These are phyloP conservation scores for Pseudocheirus occidentalis DNA, from an alignment of 2,797 vertebrate species.

Conservation along the genomic window DNA sequence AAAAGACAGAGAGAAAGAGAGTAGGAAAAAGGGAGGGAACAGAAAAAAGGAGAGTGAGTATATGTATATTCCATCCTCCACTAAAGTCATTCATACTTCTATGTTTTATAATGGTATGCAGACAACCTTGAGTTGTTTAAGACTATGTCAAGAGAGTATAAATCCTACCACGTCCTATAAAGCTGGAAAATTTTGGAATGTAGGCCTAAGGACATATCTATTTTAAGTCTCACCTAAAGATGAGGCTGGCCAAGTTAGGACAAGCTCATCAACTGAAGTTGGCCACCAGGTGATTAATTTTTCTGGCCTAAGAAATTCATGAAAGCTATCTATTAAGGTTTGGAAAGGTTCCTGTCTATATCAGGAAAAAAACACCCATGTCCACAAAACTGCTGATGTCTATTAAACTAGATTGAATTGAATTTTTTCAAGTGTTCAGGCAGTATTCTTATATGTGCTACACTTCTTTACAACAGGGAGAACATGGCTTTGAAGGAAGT, in stretches of 20 bases:
- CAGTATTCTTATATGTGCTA: not conserved
- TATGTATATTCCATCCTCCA: not conserved
- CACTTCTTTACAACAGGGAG: slow-evolving; percentile 80
- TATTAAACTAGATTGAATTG: not conserved
- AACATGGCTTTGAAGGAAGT: slow-evolving; percentile 81
- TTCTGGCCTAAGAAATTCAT: not conserved
- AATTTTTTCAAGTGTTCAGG: not conserved
- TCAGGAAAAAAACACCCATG: not conserved
- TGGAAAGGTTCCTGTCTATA: not conserved
- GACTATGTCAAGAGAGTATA: not conserved
- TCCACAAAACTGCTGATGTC: not conserved
- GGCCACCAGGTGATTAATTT: not conserved
- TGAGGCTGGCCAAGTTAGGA: not conserved
- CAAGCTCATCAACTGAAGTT: not conserved
- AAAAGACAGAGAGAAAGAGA: not conserved
- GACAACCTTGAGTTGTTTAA: not conserved
- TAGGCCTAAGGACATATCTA: not conserved
- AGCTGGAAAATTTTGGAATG: not conserved
- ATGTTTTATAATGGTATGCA: not conserved
- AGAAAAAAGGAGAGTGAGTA: not conserved
- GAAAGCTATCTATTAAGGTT: not conserved
- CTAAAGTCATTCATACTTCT: not conserved
- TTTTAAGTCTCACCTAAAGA: not conserved
- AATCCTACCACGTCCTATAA: not conserved
- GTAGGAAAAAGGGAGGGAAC: not conserved